Evolutionary conservation across 2,888 invertebrate genomes (phyloP), one percentile per base, ranked within the genome.

Genomic region (Octonoba sinensis): DNA sequence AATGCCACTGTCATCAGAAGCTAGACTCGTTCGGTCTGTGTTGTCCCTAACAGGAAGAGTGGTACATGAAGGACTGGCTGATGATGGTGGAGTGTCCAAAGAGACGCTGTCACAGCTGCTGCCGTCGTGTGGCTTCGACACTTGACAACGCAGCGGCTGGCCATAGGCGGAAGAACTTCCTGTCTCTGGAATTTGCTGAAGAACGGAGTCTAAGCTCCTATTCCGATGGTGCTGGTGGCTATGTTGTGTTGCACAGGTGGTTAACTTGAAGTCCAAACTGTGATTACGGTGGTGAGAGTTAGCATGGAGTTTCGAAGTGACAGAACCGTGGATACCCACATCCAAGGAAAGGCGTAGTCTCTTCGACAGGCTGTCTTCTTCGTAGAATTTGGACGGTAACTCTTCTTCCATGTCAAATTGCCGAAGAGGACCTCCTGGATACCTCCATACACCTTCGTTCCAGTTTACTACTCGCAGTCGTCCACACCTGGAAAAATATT

Each of bases 1-100:
- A 86, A 94, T 94, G 47, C 85, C 94, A 93, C 94, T 94, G 89
- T 95, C 95, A 88, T 94, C 94, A 51, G 94, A 94, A 57, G 94
- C 94, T 18, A 92, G 88, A 86, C 91, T 91, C 62, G 91, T 91
- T 71, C 91, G 89, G 86, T 92, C 92, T 18, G 75, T 73, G 54
- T 69, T 69, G 62, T 84, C 84, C 46, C 77, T 62, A 24, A 54
- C 60, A 20, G 13, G 73, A 13, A 24, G 74, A n/a, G 54, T 51
- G 54, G 46, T 16, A 44, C 65, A 62, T 16, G 76, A 67, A 8
- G 78, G 72, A 62, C 77, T 76, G 46, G 75, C 75, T 57, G 74
- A 74, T 18, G 73, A 73, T 12, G 77, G 72, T 13, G 83, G 73
- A 20, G 79, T 77, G 49, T 73, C 79, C 73, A 71, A 66, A 36